phyloP scores from a whole-genome alignment of 2,113 vertebrate genomes.

The Myanophis thanlyinensis region DNA sequence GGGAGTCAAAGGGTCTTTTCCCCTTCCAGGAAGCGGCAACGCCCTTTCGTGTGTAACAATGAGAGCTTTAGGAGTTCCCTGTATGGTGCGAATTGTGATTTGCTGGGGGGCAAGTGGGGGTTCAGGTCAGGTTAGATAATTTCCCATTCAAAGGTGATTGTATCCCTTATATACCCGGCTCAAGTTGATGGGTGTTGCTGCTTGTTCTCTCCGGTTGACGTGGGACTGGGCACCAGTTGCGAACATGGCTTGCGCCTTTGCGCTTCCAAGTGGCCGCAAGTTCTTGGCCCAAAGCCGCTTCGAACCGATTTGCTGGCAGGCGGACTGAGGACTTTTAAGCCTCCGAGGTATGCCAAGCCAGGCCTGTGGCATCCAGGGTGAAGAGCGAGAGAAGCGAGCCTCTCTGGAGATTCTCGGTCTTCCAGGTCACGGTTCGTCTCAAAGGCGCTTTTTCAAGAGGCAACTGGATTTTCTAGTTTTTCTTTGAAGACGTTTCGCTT shows the following conservation, averaged over 20 bases:
- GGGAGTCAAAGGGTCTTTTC: not conserved
- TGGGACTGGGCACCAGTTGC: not conserved
- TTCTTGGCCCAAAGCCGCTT: not conserved
- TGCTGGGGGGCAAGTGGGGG: accelerated
- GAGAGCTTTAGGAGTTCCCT: not conserved
- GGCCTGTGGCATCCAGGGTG: not conserved
- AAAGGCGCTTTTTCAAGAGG: too few species aligned
- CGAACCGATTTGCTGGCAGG: not conserved
- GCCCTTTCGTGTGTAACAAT: not conserved
- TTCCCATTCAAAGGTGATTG: not conserved
- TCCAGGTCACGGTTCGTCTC: too few species aligned
- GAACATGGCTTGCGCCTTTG: not conserved
- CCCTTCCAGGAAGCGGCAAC: not conserved
- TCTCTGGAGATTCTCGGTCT: too few species aligned
- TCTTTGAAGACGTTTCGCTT: too few species aligned
- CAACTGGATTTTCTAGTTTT: too few species aligned
- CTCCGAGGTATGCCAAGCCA: not conserved
- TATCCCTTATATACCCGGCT: not conserved
- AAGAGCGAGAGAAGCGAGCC: not conserved
- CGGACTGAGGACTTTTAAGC: not conserved
- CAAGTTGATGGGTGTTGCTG: not conserved
- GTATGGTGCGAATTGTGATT: not conserved
- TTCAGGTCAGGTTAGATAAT: not conserved
- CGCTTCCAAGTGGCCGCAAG: not conserved
- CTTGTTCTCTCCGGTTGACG: not conserved